Conservation (phyloP, 2,797 vertebrate genomes). For the Sphenodon punctatus region DNA sequence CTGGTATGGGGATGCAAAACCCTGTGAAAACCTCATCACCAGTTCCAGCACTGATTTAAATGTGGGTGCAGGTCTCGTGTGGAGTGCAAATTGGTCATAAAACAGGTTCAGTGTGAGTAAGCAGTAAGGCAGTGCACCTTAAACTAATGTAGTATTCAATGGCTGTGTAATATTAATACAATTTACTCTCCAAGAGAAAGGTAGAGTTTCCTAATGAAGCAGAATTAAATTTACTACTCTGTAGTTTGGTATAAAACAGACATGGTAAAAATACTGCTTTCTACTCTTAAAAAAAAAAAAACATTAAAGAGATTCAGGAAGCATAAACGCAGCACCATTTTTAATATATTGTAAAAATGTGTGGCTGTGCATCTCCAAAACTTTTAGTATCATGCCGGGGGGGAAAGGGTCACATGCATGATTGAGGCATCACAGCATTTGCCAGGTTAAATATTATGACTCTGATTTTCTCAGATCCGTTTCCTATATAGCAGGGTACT, state of each 20-base stretch:
- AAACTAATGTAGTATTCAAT: background rate
- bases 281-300: constrained; percentile 29
- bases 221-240: background rate
- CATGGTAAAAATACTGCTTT: background rate
- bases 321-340: too few relatives aligned
- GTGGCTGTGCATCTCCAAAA: constrained; percentile 18
- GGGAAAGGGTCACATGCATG: background rate
- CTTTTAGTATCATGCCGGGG: constrained; percentile 1
- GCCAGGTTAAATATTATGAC: background rate
- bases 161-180: background rate
- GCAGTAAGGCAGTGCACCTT: background rate
- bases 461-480: background rate
- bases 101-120: background rate
- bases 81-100: fast-evolving
- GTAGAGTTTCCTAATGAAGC: background rate
- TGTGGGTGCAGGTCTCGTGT: background rate
- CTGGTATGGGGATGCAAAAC: background rate
- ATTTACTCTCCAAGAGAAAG: background rate
- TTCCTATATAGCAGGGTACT: background rate
- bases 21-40: background rate
- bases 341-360: constrained; percentile 15
- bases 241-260: constrained; percentile 16
- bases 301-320: too few relatives aligned
- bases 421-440: background rate
- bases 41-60: constrained; percentile 5